Evolutionary conservation across 2,888 invertebrate genomes (phyloP).

Genomic region (Neelides folsomi): DNA sequence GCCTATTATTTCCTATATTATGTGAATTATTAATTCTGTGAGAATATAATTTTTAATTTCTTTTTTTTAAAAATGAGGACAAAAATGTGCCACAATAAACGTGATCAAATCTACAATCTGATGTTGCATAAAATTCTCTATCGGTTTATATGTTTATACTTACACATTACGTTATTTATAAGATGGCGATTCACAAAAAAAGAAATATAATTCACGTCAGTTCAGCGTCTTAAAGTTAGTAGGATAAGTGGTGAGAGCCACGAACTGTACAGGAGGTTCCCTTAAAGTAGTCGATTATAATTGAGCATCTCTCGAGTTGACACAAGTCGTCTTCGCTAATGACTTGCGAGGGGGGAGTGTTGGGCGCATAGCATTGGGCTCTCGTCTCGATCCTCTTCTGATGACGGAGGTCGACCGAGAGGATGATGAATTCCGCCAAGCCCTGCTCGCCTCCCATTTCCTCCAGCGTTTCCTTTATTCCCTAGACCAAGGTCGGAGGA

Average conservation of each 20-base stretch:
- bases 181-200: not conserved
- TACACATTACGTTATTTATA: too few relatives aligned
- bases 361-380: slow-evolving; percentile 80
- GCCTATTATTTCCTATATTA: too few relatives aligned
- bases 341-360: slow-evolving; percentile 86
- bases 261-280: too few relatives aligned
- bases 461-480: slow-evolving; percentile 16
- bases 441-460: slow-evolving; percentile 8
- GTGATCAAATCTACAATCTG: too few relatives aligned
- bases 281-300: slow-evolving; percentile 11
- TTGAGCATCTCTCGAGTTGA: slow-evolving; percentile 30
- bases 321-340: slow-evolving; percentile 42
- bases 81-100: too few relatives aligned
- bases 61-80: too few relatives aligned
- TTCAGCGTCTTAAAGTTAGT: not conserved
- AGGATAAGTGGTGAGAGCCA: too few relatives aligned
- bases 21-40: too few relatives aligned
- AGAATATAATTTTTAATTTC: too few relatives aligned
- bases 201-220: not conserved
- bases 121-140: too few relatives aligned
- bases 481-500: slow-evolving; percentile 27
- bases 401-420: slow-evolving; percentile 30
- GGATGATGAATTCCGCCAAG: slow-evolving; percentile 9
- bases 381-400: slow-evolving; percentile 48
- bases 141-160: too few relatives aligned